A percentile compares a stretch with the other conserved stretches of the same genome.
phyloP scores from a whole-genome alignment of 2,113 vertebrate genomes.

The Atrichornis clamosus region DNA sequence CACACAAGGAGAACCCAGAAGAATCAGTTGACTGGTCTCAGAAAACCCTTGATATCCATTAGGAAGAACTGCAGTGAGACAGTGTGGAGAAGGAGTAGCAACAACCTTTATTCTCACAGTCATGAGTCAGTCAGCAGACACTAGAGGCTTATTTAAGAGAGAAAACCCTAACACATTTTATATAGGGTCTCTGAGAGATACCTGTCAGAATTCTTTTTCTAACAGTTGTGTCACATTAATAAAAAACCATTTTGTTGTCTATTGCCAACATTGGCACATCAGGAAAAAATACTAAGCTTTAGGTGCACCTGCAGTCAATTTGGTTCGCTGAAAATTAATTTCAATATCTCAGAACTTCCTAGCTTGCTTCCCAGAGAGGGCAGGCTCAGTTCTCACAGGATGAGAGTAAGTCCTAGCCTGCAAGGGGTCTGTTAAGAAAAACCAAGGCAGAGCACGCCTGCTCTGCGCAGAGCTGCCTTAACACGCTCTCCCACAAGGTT shows the following conservation, averaged over 20 bases:
- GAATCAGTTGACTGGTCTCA: not conserved
- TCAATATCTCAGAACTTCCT: not conserved
- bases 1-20: not conserved
- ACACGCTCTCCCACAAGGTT: not conserved
- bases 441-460: not conserved
- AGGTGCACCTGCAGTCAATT: not conserved
- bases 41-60: not conserved
- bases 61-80: not conserved
- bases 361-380: not conserved
- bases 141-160: not conserved
- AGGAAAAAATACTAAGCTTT: not conserved
- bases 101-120: not conserved
- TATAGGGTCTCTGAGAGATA: not conserved
- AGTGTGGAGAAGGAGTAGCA: not conserved
- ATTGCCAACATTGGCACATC: accelerated
- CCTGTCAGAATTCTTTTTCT: not conserved
- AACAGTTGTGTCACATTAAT: not conserved
- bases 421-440: not conserved
- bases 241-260: not conserved
- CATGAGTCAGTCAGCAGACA: not conserved
- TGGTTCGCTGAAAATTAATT: not conserved
- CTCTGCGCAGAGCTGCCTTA: not conserved
- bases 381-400: not conserved
- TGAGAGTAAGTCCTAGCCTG: not conserved
- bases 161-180: not conserved